phyloP scores from a whole-genome alignment of 2,888 invertebrate genomes.

The Drosophila yooni region DNA sequence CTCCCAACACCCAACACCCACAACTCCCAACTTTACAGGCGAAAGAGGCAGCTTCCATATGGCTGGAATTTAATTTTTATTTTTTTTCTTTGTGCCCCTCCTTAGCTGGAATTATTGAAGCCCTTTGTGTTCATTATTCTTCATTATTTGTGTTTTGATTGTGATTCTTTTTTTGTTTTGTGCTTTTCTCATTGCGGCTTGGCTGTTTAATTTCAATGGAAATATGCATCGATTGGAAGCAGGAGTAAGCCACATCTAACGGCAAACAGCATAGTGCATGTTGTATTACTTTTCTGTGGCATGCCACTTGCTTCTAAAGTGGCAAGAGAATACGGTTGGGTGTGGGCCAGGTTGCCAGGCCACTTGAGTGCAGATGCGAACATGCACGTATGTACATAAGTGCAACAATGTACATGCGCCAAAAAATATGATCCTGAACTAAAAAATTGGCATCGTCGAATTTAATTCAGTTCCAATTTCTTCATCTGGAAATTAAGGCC shows the following conservation, averaged over 20 bases:
- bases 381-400: conserved; percentile 1
- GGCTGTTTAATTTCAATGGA: conserved; percentile 55
- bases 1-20: not conserved
- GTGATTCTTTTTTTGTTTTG: conserved; percentile 4
- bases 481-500: not conserved
- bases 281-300: conserved; percentile 34
- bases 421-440: not conserved
- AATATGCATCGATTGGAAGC: conserved; percentile 64
- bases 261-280: conserved; percentile 1
- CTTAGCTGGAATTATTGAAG: conserved; percentile 9
- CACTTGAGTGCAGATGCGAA: conserved; percentile 9
- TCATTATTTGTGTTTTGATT: conserved; percentile 62
- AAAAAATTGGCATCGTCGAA: not conserved
- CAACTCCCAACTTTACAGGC: not conserved
- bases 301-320: conserved; percentile 57
- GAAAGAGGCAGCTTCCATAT: conserved; percentile 37
- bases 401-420: conserved; percentile 8
- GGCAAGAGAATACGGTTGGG: not conserved
- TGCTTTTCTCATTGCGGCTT: conserved; percentile 1
- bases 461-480: not conserved
- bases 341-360: not conserved
- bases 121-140: conserved; percentile 59
- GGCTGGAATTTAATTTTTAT: conserved; percentile 36
- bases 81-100: conserved; percentile 14
- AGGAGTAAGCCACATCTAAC: not conserved